phyloP scores from a whole-genome alignment of 2,888 invertebrate genomes.

The Brenthis ino region DNA sequence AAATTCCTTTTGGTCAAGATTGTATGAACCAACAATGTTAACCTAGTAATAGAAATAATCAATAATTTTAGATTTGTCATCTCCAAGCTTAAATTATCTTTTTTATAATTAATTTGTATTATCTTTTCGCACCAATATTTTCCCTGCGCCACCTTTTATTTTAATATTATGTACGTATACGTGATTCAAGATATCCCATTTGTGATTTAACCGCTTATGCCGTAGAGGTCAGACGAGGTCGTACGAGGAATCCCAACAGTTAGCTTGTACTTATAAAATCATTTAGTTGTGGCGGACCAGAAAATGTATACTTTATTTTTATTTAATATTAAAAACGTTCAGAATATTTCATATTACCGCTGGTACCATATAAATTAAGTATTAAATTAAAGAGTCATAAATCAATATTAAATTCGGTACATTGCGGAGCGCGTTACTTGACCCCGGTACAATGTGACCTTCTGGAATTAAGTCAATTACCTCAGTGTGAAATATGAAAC shows the following conservation, averaged over 20 bases:
- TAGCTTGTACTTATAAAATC: background rate
- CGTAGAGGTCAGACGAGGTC: conserved; percentile 24
- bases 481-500: conserved; percentile 26
- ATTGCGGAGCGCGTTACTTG: conserved; percentile 35
- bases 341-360: background rate
- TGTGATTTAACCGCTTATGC: conserved; percentile 15
- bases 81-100: no score
- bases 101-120: no score
- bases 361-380: no score
- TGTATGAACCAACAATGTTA: no score
- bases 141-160: no score
- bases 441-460: conserved; percentile 35
- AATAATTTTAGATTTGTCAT: no score
- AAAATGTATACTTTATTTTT: background rate
- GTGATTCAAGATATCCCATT: conserved; percentile 26
- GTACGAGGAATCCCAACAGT: conserved; percentile 15
- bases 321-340: background rate
- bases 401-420: conserved; percentile 33
- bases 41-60: no score
- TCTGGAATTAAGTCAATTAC: conserved; percentile 36
- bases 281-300: background rate
- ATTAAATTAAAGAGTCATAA: conserved; percentile 24
- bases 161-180: conserved; percentile 4
- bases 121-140: no score
- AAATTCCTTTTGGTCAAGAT: no score